These are phyloP conservation scores for Gopherus evgoodei DNA, from an alignment of 2,113 vertebrate genomes.

Conservation along the genomic window DNA sequence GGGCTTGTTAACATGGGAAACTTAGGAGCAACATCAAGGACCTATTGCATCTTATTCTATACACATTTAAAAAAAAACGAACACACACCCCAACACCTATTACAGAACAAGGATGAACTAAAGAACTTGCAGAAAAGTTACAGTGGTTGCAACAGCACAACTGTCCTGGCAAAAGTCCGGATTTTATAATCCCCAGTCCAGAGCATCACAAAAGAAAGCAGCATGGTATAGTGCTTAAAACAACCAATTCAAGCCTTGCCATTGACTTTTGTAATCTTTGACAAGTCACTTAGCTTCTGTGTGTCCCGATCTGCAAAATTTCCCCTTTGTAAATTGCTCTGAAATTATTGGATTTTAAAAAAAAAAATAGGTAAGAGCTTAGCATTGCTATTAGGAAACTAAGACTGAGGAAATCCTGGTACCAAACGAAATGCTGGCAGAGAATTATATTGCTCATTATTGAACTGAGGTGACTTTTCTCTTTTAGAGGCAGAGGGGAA, in stretches of 20 bases:
- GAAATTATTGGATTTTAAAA: neutral
- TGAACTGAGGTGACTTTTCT: neutral
- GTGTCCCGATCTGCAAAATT: neutral
- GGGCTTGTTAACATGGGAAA: neutral
- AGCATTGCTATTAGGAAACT: neutral
- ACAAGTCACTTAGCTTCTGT: neutral
- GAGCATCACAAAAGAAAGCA: neutral
- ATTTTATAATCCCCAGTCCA: neutral
- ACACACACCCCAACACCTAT: neutral
- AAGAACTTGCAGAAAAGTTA: neutral
- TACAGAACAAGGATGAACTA: neutral
- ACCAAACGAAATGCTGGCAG: neutral
- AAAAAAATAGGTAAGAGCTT: neutral
- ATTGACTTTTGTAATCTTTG: neutral
- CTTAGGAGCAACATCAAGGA: neutral
- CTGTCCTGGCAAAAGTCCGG: neutral
- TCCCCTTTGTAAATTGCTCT: neutral
- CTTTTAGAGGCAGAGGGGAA: neutral
- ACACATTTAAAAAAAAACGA: neutral
- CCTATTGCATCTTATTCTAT: neutral
- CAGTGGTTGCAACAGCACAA: neutral
- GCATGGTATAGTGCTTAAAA: neutral
- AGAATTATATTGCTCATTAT: neutral
- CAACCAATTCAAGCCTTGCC: neutral
- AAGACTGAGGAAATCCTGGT: neutral